phyloP scores from a whole-genome alignment of 2,113 vertebrate species.

The Laterallus jamaicensis region DNA sequence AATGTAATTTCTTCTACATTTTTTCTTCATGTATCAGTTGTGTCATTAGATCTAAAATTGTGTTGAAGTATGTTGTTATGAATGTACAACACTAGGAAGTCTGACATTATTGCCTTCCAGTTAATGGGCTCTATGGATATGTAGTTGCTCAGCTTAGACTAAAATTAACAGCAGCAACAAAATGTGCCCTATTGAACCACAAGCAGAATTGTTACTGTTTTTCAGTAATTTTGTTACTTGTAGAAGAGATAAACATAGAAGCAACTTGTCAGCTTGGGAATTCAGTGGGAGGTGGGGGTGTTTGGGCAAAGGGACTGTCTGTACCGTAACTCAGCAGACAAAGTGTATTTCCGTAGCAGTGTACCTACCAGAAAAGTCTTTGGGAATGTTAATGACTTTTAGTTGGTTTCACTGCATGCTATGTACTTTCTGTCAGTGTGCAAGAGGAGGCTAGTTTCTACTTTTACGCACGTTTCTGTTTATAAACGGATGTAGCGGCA shows the following conservation, averaged over 20 bases:
- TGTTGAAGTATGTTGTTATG: background rate
- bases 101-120: background rate
- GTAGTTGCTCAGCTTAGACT: background rate
- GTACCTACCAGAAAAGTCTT: slow-evolving; percentile 30
- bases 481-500: background rate
- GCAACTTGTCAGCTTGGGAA: background rate
- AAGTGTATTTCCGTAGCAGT: slow-evolving; percentile 1
- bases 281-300: background rate
- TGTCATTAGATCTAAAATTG: background rate
- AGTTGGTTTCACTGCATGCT: background rate
- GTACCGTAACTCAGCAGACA: slow-evolving; percentile 18
- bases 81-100: background rate
- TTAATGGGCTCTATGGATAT: background rate
- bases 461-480: background rate
- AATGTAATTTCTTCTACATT: background rate
- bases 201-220: background rate
- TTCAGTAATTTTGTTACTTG: background rate
- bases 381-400: slow-evolving; percentile 70
- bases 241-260: background rate
- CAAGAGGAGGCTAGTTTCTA: background rate
- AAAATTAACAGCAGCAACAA: background rate
- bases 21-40: background rate
- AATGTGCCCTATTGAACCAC: background rate
- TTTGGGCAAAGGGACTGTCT: slow-evolving; percentile 26
- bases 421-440: background rate